phyloP scores from a whole-genome alignment of 2,888 invertebrate genomes.

The Leptodirus hochenwartii region DNA sequence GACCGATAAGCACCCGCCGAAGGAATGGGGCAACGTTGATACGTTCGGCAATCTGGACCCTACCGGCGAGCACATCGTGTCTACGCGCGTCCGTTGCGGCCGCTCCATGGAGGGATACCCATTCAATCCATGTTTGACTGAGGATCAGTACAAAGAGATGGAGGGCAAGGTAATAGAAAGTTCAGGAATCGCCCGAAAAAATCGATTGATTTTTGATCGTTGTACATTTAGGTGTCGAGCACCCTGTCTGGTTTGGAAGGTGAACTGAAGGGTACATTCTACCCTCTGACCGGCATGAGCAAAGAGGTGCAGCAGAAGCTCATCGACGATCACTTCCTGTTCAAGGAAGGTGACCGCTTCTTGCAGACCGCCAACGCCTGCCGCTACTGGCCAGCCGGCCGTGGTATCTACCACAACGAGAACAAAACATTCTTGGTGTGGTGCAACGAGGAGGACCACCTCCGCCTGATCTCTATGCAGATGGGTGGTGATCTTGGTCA shows the following conservation, averaged over 20 bases:
- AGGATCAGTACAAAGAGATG: slow-evolving; percentile 96
- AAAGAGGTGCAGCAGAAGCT: slow-evolving; percentile 91
- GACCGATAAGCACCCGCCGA: slow-evolving; percentile 83
- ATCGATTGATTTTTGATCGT: not conserved
- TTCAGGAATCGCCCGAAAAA: not conserved
- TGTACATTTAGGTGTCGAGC: slow-evolving; percentile 32
- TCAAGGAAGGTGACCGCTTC: slow-evolving; percentile 91
- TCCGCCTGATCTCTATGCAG: slow-evolving; percentile 96
- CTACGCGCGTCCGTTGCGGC: slow-evolving; percentile 91
- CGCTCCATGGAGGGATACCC: slow-evolving; percentile 90
- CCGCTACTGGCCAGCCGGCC: slow-evolving; percentile 93
- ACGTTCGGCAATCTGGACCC: slow-evolving; percentile 87
- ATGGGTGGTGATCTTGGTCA: slow-evolving; percentile 87
- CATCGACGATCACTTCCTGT: slow-evolving; percentile 95
- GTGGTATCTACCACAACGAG: slow-evolving; percentile 96
- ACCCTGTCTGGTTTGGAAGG: slow-evolving; percentile 69
- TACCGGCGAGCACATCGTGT: slow-evolving; percentile 75
- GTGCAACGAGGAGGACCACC: slow-evolving; percentile 98
- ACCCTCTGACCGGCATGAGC: slow-evolving; percentile 89
- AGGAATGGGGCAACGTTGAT: slow-evolving; percentile 86
- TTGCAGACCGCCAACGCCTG: slow-evolving; percentile 87
- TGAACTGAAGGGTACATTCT: slow-evolving; percentile 89
- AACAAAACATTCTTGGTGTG: slow-evolving; percentile 94
- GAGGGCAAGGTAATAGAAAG: slow-evolving; percentile 49
- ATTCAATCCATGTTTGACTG: slow-evolving; percentile 94